Evolutionary conservation across 2,113 vertebrate species (phyloP), one percentile per base, ranked within the genome.

Genomic region (Sinocyclocheilus rhinocerous): DNA sequence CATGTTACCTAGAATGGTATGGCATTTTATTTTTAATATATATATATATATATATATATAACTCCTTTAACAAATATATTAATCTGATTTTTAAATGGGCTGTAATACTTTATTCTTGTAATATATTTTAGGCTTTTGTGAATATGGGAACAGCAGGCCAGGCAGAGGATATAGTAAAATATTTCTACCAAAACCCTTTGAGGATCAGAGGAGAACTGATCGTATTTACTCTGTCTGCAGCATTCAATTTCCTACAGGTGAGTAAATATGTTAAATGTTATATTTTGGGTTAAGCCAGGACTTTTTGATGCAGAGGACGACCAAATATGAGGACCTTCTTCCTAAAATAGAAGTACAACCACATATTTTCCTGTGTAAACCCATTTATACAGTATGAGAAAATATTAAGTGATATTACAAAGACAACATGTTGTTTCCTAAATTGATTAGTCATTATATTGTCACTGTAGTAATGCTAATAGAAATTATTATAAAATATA

Each of bases 171-270:
- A 18, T 94, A 83, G 92, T 94, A 20, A 92, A 90, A 76, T 91
- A 90, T 77, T 91, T 92, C 76, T 42, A 7, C 1, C 87, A 86
- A 63, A 85, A 89, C 45, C 93, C 94, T 20, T 76, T 77, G 0
- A 87, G 76, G 4, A 85, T 91, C n/a, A 88, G 92, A 0, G 92
- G 90, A 26, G 52, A 87, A 20, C 80, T 81, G 48, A 36, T 95
- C 0, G 83, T 90, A 65, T 92, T 95, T 86, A 88, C 85, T 50
- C 52, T 94, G 84, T 94, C 94, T 67, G 79, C 67, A 29, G 85
- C 92, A 36, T 94, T 92, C 80, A 93, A 57, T 85, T 93, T 94
- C 84, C 90, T 92, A 0, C 92, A 94, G 94, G 95, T 95, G 88
- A 76, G n/a, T 20, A 57, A 13, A 33, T 50, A 15, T 48, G 12